These are phyloP conservation scores for Cebidichthys violaceus DNA, from an alignment of 2,113 vertebrate genomes.

Conservation along the genomic window DNA sequence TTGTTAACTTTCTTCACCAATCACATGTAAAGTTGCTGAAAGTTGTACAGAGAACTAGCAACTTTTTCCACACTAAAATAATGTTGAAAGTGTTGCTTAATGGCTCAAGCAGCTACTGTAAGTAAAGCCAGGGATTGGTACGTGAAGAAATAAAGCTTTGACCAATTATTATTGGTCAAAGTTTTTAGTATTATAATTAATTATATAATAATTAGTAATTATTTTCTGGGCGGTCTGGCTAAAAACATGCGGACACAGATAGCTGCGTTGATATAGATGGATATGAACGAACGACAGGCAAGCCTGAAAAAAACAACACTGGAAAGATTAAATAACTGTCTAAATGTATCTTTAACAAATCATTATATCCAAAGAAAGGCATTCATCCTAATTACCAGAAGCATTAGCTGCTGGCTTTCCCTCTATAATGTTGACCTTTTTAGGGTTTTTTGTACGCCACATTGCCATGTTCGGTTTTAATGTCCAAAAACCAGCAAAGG, in stretches of 20 bases:
- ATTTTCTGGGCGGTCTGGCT: not conserved
- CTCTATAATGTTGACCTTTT: not conserved
- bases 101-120: not conserved
- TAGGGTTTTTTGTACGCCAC: not conserved
- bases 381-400: not conserved
- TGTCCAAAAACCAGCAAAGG: not conserved
- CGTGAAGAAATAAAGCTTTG: not conserved
- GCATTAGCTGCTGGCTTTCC: not conserved
- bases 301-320: not conserved
- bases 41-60: not conserved
- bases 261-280: not conserved
- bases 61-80: not conserved
- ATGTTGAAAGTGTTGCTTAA: not conserved
- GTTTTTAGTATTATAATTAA: too few species aligned
- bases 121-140: not conserved
- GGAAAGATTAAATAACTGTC: not conserved
- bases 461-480: not conserved
- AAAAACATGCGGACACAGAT: not conserved
- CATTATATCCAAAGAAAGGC: not conserved
- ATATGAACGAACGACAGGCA: not conserved
- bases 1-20: not conserved
- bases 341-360: not conserved
- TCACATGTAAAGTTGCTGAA: not conserved
- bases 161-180: not conserved
- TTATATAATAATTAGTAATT: too few species aligned